These are phyloP conservation scores for Cosmopolites sordidus DNA, from an alignment of 2,888 invertebrate species.

Conservation along the genomic window DNA sequence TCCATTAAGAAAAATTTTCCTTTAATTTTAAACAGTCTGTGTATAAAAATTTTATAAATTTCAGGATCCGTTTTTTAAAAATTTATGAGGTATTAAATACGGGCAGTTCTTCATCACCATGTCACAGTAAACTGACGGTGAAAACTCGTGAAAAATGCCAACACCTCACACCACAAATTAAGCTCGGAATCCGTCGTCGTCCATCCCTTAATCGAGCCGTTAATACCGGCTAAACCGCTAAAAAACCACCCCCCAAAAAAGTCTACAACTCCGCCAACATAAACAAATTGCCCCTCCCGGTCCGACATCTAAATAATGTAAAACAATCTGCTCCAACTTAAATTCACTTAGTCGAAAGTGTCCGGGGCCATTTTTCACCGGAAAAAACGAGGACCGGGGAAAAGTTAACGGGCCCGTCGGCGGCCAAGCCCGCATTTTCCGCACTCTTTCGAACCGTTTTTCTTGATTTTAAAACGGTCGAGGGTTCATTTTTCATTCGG, in stretches of 20 bases:
- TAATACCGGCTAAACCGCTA: conserved; percentile 10
- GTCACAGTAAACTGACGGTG: too few relatives aligned
- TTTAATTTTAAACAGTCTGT: too few relatives aligned
- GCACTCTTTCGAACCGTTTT: conserved; percentile 26
- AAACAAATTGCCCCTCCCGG: conserved; percentile 24
- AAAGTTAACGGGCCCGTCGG: conserved; percentile 21
- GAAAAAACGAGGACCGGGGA: conserved; percentile 19
- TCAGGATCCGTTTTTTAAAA: too few relatives aligned
- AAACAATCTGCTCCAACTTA: conserved; percentile 46
- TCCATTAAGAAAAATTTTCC: too few relatives aligned
- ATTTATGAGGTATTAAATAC: too few relatives aligned
- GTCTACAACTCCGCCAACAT: conserved; percentile 8
- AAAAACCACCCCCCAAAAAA: conserved; percentile 5
- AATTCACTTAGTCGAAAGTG: conserved; percentile 47
- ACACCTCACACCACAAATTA: not conserved
- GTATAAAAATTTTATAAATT: too few relatives aligned
- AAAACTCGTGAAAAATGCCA: not conserved
- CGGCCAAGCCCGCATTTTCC: conserved; percentile 21
- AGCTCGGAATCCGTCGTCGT: not conserved
- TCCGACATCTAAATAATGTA: conserved; percentile 39
- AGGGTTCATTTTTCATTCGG: conserved; percentile 21
- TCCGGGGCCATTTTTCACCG: conserved; percentile 43
- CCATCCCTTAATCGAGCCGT: conserved; percentile 4
- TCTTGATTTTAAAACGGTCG: conserved; percentile 20
- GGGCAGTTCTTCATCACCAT: too few relatives aligned